Base-by-base conservation (phyloP, 2,797 vertebrate species). In the Schizothorax lantsangensis region DNA sequence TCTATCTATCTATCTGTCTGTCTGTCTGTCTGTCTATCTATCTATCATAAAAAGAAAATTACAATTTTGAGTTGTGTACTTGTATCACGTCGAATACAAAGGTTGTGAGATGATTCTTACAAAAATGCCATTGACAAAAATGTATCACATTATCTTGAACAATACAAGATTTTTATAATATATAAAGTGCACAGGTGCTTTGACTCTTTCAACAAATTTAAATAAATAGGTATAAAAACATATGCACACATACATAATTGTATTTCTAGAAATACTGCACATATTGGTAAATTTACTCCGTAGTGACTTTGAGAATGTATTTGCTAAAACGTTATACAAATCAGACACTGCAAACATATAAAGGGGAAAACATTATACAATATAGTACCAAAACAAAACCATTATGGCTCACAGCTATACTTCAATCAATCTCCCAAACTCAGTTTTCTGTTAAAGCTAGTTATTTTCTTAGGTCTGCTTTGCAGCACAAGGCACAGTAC, bases 111-210 rank as follows among this genome's bases (percentile, higher is more conserved):
- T 10, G 77, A 78, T 73, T 81, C 7, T 72, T 54, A 57, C 69
- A 62, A 62, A 81, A 83, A 73, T 33, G 21, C 86, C 73, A 78
- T 68, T 66, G 38, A 89, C 90, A 83, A 90, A 89, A 88, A 33
- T 2, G 2, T 47, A 19, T 83, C 45, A 64, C n/a, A 17, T 52
- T 71, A 62, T 36, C 68, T n/a, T 69, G 19, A 73, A 81, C 6
- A 88, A 74, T 47, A 79, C 38, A 26, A 73, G n/a, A 84, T 54
- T 69, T n/a, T 49, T 26, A 79, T 6, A 62, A 57, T 12, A 86
- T 93, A 36, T 86, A 95, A 95, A 91, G 91, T 92, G 90, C 90
- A 86, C 77, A 74, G 38, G 92, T 94, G 94, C 93, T 88, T 74
- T 81, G 52, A 83, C 90, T 80, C 80, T 40, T 84, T 87, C 52